These are phyloP conservation scores for Philypnodon macrostomus DNA, from an alignment of 2,797 vertebrate species.

Conservation along the genomic window DNA sequence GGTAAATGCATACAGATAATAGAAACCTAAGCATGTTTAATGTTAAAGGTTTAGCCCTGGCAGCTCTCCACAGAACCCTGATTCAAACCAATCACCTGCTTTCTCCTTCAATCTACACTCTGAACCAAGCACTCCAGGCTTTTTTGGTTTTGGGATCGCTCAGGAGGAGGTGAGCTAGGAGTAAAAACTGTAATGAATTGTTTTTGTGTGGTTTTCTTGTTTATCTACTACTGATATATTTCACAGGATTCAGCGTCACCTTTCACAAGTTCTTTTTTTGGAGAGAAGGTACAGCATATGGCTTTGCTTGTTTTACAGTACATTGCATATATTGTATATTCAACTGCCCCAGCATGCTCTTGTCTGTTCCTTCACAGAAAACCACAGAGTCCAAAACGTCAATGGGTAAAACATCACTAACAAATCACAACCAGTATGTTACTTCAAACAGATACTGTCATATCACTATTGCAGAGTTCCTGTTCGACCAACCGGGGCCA, in stretches of 20 bases:
- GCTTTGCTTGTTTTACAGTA: neutral
- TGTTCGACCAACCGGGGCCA: constrained; percentile 68
- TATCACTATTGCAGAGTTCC: constrained; percentile 62
- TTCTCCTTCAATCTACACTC: constrained; percentile 71
- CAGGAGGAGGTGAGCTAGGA: constrained; percentile 64
- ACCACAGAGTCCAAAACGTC: constrained; percentile 57
- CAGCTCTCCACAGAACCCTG: constrained; percentile 39
- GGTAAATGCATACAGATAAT: constrained; percentile 12
- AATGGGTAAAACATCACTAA: constrained; percentile 45
- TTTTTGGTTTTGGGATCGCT: constrained; percentile 70
- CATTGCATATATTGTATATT: too few species aligned
- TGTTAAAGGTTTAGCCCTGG: constrained; percentile 61
- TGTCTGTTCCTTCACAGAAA: constrained; percentile 57
- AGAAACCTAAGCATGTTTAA: neutral
- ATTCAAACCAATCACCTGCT: constrained; percentile 59
- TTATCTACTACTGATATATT: neutral
- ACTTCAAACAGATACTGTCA: constrained; percentile 13
- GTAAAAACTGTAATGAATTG: too few species aligned
- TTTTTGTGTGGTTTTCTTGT: too few species aligned
- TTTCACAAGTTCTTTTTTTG: constrained; percentile 72
- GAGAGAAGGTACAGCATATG: constrained; percentile 64
- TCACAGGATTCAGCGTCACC: constrained; percentile 70
- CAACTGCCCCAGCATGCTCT: neutral
- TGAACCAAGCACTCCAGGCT: constrained; percentile 56
- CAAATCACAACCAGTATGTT: constrained; percentile 7